Evolutionary conservation across 2,113 vertebrate species (phyloP), one percentile per base, ranked within the genome.

Genomic region (Thalassoma bifasciatum): DNA sequence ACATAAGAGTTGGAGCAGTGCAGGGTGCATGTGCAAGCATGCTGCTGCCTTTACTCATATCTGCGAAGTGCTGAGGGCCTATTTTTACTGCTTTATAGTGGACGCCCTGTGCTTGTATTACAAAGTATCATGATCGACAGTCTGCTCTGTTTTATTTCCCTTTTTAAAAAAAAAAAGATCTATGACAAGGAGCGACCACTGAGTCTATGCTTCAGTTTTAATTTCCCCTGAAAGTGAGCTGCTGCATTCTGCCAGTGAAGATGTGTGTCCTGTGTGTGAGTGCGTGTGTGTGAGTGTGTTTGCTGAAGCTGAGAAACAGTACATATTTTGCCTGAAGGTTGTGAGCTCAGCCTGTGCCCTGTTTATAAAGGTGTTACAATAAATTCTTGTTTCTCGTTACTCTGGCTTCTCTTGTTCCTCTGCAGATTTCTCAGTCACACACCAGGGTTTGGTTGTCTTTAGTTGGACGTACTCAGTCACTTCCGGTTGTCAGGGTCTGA

Each of bases 291-390:
- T 16, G 75, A 42, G 77, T 56, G 74, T 49, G 60, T 50, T 26
- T 30, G 56, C 65, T 75, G 77, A 77, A 82, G 65, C 72, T 79
- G 71, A 80, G 69, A 58, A 83, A 52, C 72, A 69, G 74, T 81
- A 61, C 70, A 63, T 82, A 80, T 82, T 81, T 86, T 83, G 80
- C 85, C 84, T 73, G 78, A 83, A 82, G 85, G 77, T 84, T 83
- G 72, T 88, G 84, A 84, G 86, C 77, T 89, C 81, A 72, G 76
- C 71, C 79, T 72, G 87, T 74, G 72, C 82, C 84, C 84, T 58
- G 52, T 82, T 89, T 83, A 78, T 80, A 84, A 87, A 83, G 26
- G 72, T 86, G 74, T 88, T 85, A 88, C 66, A 62, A 92, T 93
- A 91, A 92, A 92, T 72, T 75, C 73, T 68, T 67, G 72, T 82